Conservation (phyloP, 1,140 invertebrate species). For the Bemisia tabaci region DNA sequence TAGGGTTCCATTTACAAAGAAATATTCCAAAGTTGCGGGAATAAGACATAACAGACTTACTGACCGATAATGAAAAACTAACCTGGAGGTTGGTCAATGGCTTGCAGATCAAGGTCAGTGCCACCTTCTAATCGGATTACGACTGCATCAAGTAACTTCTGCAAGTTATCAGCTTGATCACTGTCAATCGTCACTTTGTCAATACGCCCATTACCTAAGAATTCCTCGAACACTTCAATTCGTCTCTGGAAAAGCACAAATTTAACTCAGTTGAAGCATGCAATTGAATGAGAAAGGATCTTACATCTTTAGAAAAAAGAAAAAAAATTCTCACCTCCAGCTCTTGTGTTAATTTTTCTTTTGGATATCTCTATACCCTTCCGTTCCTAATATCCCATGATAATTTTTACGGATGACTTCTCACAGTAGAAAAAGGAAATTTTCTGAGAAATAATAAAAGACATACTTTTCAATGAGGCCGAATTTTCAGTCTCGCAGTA, state of each 20-base stretch:
- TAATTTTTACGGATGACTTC: too few species aligned
- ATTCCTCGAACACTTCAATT: constrained; percentile 77
- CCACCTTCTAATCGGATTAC: constrained; percentile 96
- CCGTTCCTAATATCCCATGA: too few species aligned
- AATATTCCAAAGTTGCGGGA: too few species aligned
- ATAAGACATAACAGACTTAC: too few species aligned
- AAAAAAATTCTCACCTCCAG: constrained; percentile 14
- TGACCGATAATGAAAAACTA: too few species aligned
- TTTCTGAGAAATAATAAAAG: too few species aligned
- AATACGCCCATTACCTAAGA: constrained; percentile 58
- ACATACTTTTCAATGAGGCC: too few species aligned
- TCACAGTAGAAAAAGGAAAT: too few species aligned
- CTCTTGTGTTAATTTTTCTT: constrained; percentile 7
- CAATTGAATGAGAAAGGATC: neutral
- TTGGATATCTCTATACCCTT: too few species aligned
- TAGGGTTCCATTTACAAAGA: too few species aligned
- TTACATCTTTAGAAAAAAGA: constrained; percentile 15
- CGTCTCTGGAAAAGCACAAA: constrained; percentile 49
- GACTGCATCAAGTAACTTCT: constrained; percentile 85
- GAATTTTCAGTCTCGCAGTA: too few species aligned
- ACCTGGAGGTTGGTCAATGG: constrained; percentile 52
- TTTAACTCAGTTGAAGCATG: constrained; percentile 2
- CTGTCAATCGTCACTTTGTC: constrained; percentile 72
- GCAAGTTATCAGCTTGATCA: constrained; percentile 69
- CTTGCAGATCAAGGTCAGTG: constrained; percentile 80